Percentiles rank a stretch among this genome's conserved stretches.
These are phyloP conservation scores for Sphinx pinastri DNA, from an alignment of 2,888 invertebrate species.

Conservation along the genomic window DNA sequence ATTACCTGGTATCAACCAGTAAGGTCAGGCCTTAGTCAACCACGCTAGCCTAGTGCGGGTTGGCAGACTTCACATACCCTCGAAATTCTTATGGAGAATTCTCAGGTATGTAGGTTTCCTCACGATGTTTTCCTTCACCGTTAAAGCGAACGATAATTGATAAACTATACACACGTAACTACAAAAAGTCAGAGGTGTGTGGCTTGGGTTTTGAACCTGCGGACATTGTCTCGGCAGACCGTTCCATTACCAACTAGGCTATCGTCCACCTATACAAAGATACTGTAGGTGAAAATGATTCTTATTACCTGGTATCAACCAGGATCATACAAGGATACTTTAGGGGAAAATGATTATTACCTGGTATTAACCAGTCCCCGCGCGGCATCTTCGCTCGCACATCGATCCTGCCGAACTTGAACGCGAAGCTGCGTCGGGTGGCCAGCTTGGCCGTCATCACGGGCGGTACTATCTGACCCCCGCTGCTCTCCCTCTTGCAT, in stretches of 20 bases:
- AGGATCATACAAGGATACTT: constrained; percentile 49
- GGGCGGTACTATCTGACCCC: constrained; percentile 87
- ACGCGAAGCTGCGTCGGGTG: constrained; percentile 86
- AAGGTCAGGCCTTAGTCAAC: not conserved
- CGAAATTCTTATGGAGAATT: too few species aligned
- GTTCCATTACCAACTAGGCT: too few species aligned
- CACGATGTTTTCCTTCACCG: too few species aligned
- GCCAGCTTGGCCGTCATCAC: constrained; percentile 86
- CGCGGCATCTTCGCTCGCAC: constrained; percentile 88
- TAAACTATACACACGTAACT: too few species aligned
- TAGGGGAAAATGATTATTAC: constrained; percentile 62
- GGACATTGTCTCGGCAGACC: too few species aligned
- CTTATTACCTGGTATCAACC: constrained; percentile 79
- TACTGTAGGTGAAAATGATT: too few species aligned
- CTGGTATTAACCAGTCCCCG: constrained; percentile 91
- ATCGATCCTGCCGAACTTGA: constrained; percentile 88
- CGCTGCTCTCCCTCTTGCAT: constrained; percentile 75
- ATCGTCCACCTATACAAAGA: too few species aligned
- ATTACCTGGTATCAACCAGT: not conserved
- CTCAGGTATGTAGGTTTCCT: too few species aligned
- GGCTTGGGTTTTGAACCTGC: too few species aligned
- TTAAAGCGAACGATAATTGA: too few species aligned
- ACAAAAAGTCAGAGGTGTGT: too few species aligned
- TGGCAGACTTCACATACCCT: too few species aligned
- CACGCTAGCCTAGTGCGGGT: not conserved